These are phyloP conservation scores for Cephus spinipes DNA, from an alignment of 2,888 invertebrate species.

Conservation along the genomic window DNA sequence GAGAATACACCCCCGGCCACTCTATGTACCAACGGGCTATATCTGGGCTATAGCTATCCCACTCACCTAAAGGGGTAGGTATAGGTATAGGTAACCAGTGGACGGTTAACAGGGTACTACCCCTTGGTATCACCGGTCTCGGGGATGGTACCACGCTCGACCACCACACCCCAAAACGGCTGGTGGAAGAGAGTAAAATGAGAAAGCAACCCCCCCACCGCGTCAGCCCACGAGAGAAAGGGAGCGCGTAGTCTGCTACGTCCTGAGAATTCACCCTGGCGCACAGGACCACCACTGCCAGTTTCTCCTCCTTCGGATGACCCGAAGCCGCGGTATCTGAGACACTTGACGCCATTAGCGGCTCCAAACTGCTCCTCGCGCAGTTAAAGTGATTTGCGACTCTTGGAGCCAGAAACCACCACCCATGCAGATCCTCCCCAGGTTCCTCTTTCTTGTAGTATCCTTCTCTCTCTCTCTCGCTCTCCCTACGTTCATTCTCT, in stretches of 20 bases:
- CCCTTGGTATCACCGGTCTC: no score
- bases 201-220: no score
- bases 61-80: no score
- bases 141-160: no score
- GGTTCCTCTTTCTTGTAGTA: neutral
- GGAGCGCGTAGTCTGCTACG: conserved; percentile 1
- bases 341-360: conserved; percentile 66
- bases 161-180: no score
- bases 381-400: conserved; percentile 66
- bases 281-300: neutral
- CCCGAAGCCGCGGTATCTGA: conserved; percentile 56
- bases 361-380: conserved; percentile 61
- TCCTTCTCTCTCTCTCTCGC: conserved; percentile 18
- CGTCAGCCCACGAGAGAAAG: neutral
- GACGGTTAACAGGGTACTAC: no score
- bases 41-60: no score
- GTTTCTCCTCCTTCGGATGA: conserved; percentile 35
- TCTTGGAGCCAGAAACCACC: conserved; percentile 47
- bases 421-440: conserved; percentile 33
- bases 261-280: neutral
- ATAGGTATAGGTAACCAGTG: no score
- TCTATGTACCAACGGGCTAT: no score
- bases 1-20: neutral
- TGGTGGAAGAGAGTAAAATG: neutral
- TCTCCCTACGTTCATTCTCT: neutral